Evolutionary conservation across 2,113 vertebrate genomes (phyloP).

Genomic region (Nothocercus nigrocapillus): DNA sequence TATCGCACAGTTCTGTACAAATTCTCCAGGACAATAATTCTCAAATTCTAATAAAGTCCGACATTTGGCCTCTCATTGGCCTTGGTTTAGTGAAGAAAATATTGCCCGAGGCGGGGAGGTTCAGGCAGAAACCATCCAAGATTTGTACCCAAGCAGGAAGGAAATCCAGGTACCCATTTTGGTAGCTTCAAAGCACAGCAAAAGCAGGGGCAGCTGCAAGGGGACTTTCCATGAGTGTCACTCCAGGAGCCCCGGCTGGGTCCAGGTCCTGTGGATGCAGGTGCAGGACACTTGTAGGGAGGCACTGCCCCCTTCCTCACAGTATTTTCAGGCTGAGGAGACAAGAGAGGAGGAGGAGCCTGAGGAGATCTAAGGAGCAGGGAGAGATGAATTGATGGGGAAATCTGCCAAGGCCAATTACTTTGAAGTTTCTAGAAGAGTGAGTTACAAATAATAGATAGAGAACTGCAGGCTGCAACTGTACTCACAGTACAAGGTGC

Average conservation of each 20-base stretch:
- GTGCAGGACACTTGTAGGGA: accelerated
- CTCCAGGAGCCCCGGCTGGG: accelerated
- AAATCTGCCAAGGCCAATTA: neutral
- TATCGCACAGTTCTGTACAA: neutral
- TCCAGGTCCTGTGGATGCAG: accelerated
- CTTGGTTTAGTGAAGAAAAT: neutral
- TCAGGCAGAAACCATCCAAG: neutral
- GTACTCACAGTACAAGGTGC: neutral
- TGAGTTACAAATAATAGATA: neutral
- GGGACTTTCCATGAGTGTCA: neutral
- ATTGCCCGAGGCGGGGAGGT: neutral
- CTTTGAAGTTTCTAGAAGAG: neutral
- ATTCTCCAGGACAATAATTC: neutral
- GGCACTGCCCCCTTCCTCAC: neutral
- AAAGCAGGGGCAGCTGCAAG: neutral
- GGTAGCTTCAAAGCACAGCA: neutral
- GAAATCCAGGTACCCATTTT: neutral
- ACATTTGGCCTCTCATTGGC: too few species aligned
- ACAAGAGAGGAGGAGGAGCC: neutral
- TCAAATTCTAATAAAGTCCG: neutral
- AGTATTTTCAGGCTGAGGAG: neutral
- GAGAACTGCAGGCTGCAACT: neutral
- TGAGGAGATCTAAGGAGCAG: neutral
- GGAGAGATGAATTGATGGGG: neutral
- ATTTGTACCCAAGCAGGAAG: neutral